Conservation (phyloP, 2,888 invertebrate species). For the Scaptomyza tumidula region DNA sequence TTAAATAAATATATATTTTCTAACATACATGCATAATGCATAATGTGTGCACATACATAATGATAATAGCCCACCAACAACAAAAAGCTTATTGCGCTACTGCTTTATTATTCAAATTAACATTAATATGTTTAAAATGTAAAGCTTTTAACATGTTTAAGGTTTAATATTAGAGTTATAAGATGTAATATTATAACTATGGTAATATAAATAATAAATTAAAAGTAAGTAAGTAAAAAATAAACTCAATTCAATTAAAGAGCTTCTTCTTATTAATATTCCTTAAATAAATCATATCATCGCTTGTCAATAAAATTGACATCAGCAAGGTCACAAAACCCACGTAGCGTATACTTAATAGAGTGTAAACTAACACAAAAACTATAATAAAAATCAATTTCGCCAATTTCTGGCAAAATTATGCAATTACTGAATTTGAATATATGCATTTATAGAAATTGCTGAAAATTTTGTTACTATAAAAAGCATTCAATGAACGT, state of each 20-base stretch:
- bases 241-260: too few relatives aligned
- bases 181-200: background rate
- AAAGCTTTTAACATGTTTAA: too few relatives aligned
- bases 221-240: background rate
- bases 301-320: background rate
- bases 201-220: background rate
- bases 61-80: background rate
- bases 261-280: too few relatives aligned
- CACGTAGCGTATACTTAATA: constrained; percentile 4
- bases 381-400: background rate
- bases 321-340: background rate
- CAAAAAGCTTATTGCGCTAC: background rate
- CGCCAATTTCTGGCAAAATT: background rate
- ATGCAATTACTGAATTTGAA: background rate
- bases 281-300: background rate
- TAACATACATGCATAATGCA: background rate
- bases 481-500: constrained; percentile 4
- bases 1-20: background rate
- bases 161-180: too few relatives aligned
- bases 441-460: background rate
- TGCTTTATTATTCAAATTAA: background rate
- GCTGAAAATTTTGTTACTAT: background rate
- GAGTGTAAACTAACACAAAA: background rate
- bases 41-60: constrained; percentile 2
- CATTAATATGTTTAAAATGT: background rate